Evolutionary conservation across 2,888 invertebrate species (phyloP).

Genomic region (Eilema sororculum): DNA sequence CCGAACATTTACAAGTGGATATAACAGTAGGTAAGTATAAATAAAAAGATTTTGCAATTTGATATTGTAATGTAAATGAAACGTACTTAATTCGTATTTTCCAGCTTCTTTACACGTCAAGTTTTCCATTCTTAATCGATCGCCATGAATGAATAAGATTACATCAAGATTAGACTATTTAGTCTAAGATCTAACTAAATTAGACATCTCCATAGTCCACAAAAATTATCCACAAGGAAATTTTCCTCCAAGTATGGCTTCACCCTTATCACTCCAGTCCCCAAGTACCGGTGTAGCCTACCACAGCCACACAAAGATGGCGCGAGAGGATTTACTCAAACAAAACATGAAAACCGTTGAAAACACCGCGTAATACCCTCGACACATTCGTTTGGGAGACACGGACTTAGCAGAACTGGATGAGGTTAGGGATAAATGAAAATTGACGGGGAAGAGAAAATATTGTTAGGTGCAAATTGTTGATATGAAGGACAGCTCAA

Average conservation of each 20-base stretch:
- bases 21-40: too few relatives aligned
- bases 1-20: too few relatives aligned
- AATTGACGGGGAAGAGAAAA: not conserved
- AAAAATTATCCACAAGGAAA: not conserved
- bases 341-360: constrained; percentile 45
- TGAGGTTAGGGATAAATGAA: not conserved
- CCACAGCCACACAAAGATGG: constrained; percentile 13
- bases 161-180: too few relatives aligned
- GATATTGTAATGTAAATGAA: too few relatives aligned
- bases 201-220: not conserved
- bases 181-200: too few relatives aligned
- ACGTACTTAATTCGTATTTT: too few relatives aligned
- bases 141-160: too few relatives aligned
- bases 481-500: too few relatives aligned
- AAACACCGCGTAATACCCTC: constrained; percentile 44
- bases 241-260: not conserved
- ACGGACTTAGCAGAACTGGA: constrained; percentile 24
- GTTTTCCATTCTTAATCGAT: too few relatives aligned
- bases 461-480: not conserved
- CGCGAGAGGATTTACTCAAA: constrained; percentile 42
- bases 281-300: constrained; percentile 15
- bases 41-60: too few relatives aligned
- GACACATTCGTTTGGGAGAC: constrained; percentile 22
- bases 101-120: too few relatives aligned
- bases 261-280: not conserved